Evolutionary conservation across 2,888 invertebrate species (phyloP).

Genomic region (Nysson spinosus): DNA sequence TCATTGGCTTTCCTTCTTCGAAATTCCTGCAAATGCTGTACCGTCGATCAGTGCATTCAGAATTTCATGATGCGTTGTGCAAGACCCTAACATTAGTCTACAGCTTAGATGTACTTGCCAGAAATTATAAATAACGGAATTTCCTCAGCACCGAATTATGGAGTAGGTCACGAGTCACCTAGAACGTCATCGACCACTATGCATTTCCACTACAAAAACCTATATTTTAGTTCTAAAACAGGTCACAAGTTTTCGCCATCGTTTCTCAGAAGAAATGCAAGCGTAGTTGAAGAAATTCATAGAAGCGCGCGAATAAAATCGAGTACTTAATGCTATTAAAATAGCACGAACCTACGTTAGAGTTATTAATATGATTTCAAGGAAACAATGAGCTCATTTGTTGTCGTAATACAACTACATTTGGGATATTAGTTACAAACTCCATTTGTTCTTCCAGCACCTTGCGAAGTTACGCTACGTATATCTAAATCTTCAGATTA

Average conservation of each 20-base stretch:
- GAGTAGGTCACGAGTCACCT: slow-evolving; percentile 61
- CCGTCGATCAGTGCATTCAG: slow-evolving; percentile 30
- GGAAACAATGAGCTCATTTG: no score
- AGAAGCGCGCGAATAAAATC: no score
- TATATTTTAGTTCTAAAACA: neutral
- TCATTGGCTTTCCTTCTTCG: slow-evolving; percentile 1
- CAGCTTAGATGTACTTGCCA: slow-evolving; percentile 68
- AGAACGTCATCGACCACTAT: slow-evolving; percentile 52
- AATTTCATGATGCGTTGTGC: slow-evolving; percentile 59
- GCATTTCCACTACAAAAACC: slow-evolving; percentile 5
- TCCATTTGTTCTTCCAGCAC: no score
- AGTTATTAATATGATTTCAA: no score
- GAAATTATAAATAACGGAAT: slow-evolving; percentile 75
- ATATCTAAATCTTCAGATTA: no score
- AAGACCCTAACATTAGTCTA: slow-evolving; percentile 70
- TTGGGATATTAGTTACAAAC: no score
- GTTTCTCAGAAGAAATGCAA: no score
- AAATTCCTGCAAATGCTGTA: slow-evolving; percentile 9
- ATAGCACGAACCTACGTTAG: no score
- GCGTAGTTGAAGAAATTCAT: no score
- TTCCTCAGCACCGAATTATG: slow-evolving; percentile 62
- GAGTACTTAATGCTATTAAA: no score
- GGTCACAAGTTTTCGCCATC: neutral
- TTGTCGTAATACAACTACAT: no score
- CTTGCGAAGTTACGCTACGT: no score